Conservation (phyloP, 1,140 invertebrate genomes). For the Nixonia krombeini region DNA sequence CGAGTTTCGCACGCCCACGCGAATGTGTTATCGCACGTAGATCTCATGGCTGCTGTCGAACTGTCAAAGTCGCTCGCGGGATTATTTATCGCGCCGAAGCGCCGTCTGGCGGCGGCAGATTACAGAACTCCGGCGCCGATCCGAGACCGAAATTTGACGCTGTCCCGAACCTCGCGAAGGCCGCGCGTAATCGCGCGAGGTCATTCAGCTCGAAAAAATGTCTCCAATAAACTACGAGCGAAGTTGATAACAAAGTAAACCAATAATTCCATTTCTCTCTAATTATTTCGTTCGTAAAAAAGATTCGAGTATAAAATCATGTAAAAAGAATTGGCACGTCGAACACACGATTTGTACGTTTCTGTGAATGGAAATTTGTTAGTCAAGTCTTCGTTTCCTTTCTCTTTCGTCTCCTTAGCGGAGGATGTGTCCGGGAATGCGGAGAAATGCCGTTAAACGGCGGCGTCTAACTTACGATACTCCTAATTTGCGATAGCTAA, state of each 20-base stretch:
- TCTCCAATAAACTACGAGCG: slow-evolving; percentile 39
- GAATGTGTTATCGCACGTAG: slow-evolving; percentile 20
- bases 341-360: no score
- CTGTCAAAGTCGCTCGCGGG: slow-evolving; percentile 35
- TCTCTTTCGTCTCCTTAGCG: no score
- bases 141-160: background rate
- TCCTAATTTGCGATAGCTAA: slow-evolving; percentile 45
- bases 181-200: slow-evolving; percentile 30
- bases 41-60: slow-evolving; percentile 21
- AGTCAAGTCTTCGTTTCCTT: no score
- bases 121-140: slow-evolving; percentile 39
- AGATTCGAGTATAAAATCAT: no score
- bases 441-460: slow-evolving; percentile 27
- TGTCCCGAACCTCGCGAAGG: no score
- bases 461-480: slow-evolving; percentile 20
- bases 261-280: no score
- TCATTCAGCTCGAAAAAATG: slow-evolving; percentile 28
- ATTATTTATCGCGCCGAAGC: slow-evolving; percentile 49
- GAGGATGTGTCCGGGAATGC: slow-evolving; percentile 25
- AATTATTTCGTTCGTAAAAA: no score
- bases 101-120: slow-evolving; percentile 47
- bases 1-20: slow-evolving; percentile 31
- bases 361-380: no score
- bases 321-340: no score
- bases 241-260: no score